Conservation (phyloP, 2,888 invertebrate genomes). For the Serripes groenlandicus region DNA sequence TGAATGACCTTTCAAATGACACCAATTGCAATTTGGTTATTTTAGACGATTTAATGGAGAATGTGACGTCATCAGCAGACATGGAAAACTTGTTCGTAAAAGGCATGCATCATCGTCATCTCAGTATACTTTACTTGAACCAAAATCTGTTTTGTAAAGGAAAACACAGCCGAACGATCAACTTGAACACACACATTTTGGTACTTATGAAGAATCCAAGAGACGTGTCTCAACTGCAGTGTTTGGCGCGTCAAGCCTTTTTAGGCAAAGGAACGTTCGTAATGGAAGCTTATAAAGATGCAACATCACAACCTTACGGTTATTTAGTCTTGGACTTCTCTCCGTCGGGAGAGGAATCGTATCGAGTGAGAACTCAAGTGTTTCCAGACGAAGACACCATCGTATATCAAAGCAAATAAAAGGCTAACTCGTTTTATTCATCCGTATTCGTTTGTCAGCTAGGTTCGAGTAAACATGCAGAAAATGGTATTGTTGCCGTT, state of each 20-base stretch:
- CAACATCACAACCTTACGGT: constrained; percentile 48
- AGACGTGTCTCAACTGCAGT: constrained; percentile 56
- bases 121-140: constrained; percentile 44
- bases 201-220: constrained; percentile 55
- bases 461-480: constrained; percentile 30
- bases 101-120: constrained; percentile 53
- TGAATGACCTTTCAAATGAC: constrained; percentile 26
- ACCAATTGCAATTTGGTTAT: constrained; percentile 37
- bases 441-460: background rate
- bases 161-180: constrained; percentile 47
- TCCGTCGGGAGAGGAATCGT: constrained; percentile 30
- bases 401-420: constrained; percentile 39
- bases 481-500: constrained; percentile 43
- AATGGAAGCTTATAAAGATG: constrained; percentile 54
- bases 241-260: constrained; percentile 53
- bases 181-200: constrained; percentile 46
- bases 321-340: constrained; percentile 58
- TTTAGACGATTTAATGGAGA: constrained; percentile 46
- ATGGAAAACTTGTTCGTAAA: constrained; percentile 54
- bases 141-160: constrained; percentile 56
- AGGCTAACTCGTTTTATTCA: background rate
- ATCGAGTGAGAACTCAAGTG: constrained; percentile 41
- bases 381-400: constrained; percentile 53
- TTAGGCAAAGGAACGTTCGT: constrained; percentile 40
- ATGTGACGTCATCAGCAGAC: constrained; percentile 53